Conservation (phyloP, 2,888 invertebrate genomes). For the Terebella lapidaria region DNA sequence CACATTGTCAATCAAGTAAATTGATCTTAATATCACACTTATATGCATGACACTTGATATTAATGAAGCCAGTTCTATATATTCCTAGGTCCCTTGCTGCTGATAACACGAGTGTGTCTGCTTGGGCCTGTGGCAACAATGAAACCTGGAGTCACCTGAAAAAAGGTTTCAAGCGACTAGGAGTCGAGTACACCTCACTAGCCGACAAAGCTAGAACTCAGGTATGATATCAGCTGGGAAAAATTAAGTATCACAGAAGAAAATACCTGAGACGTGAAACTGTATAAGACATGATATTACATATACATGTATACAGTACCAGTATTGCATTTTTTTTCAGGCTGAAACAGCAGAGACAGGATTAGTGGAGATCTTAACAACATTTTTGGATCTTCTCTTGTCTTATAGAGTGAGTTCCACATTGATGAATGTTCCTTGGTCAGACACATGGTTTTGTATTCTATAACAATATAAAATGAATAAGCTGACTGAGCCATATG, state of each 20-base stretch:
- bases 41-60: too few species aligned
- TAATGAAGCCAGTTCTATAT: too few species aligned
- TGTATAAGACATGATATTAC: too few species aligned
- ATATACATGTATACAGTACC: too few species aligned
- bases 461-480: not conserved
- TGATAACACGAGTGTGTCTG: conserved; percentile 35
- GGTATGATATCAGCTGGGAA: conserved; percentile 30
- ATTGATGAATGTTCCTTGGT: too few species aligned
- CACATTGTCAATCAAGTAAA: too few species aligned
- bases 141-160: conserved; percentile 46
- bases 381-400: conserved; percentile 45
- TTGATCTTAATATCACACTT: too few species aligned
- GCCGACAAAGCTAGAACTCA: conserved; percentile 45
- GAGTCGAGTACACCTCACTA: conserved; percentile 42
- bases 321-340: not conserved
- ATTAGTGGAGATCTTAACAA: conserved; percentile 47
- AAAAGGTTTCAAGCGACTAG: conserved; percentile 41
- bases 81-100: too few species aligned
- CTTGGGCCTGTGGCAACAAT: conserved; percentile 46
- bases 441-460: too few species aligned
- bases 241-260: too few species aligned
- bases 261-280: too few species aligned
- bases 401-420: conserved; percentile 47
- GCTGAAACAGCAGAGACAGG: conserved; percentile 36
- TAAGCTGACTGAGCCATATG: not conserved